Evolutionary conservation across 2,888 invertebrate genomes (phyloP).

Genomic region (Leucania comma): DNA sequence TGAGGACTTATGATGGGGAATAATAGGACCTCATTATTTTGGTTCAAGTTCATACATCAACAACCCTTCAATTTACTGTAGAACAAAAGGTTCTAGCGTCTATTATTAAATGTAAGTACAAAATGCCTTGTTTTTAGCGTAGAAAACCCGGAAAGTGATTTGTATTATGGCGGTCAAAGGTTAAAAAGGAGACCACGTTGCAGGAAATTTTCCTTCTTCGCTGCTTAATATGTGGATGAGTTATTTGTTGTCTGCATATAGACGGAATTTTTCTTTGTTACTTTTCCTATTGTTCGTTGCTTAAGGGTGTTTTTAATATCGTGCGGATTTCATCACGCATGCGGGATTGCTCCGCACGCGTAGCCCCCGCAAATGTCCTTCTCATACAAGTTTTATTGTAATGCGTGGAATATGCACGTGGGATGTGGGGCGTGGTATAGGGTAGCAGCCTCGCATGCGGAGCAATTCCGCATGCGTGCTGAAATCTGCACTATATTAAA

Average conservation of each 20-base stretch:
- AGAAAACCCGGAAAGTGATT: conserved; percentile 46
- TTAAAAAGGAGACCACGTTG: conserved; percentile 36
- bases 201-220: conserved; percentile 18
- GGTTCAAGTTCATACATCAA: not conserved
- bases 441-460: too few relatives aligned
- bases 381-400: too few relatives aligned
- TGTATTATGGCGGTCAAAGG: conserved; percentile 51
- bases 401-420: too few relatives aligned
- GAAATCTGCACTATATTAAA: too few relatives aligned
- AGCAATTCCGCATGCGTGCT: too few relatives aligned
- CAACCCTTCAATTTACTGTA: not conserved
- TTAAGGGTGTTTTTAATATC: too few relatives aligned
- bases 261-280: too few relatives aligned
- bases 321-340: too few relatives aligned
- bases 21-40: too few relatives aligned
- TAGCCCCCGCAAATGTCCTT: too few relatives aligned
- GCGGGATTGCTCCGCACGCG: too few relatives aligned
- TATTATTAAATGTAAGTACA: conserved; percentile 35
- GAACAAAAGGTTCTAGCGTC: conserved; percentile 11
- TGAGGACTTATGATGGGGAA: not conserved
- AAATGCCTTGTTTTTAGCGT: conserved; percentile 36
- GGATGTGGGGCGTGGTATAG: too few relatives aligned
- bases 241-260: conserved; percentile 14
- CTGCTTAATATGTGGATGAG: conserved; percentile 28
- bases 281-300: not conserved